A percentile compares a stretch with the other conserved stretches of the same genome.
phyloP scores from a whole-genome alignment of 2,113 vertebrate genomes.

The Rallus limicola region DNA sequence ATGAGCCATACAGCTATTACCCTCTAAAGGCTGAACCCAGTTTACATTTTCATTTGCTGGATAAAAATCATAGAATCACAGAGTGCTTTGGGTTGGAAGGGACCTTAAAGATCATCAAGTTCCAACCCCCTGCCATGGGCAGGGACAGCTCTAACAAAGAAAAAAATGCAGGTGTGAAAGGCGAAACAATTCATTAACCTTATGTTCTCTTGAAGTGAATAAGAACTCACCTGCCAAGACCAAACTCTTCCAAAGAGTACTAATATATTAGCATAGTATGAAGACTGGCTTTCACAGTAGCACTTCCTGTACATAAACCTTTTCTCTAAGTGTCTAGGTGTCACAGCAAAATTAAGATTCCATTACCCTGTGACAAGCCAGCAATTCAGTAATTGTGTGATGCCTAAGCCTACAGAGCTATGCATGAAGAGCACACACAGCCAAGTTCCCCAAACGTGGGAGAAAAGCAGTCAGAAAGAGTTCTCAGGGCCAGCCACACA shows the following conservation, averaged over 20 bases:
- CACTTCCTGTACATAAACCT: not conserved
- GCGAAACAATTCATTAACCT: not conserved
- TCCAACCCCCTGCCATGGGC: too few species aligned
- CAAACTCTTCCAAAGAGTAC: not conserved
- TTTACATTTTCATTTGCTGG: not conserved
- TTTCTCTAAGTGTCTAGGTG: not conserved
- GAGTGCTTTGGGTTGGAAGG: too few species aligned
- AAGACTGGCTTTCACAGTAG: not conserved
- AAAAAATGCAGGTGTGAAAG: not conserved
- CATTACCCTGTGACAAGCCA: not conserved
- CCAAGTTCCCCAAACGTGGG: fast-evolving
- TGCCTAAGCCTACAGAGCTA: not conserved
- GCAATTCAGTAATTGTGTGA: not conserved
- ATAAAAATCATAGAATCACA: not conserved
- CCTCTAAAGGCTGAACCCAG: not conserved
- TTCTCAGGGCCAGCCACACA: not conserved
- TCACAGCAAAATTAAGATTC: not conserved
- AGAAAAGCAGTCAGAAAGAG: not conserved
- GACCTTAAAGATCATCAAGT: too few species aligned
- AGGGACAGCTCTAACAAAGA: too few species aligned
- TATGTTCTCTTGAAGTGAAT: not conserved
- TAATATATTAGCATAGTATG: not conserved
- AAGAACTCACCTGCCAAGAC: not conserved
- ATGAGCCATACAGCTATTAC: not conserved
- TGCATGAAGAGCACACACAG: not conserved